These are phyloP conservation scores for Coboldia fuscipes DNA, from an alignment of 1,140 invertebrate species.

Conservation along the genomic window DNA sequence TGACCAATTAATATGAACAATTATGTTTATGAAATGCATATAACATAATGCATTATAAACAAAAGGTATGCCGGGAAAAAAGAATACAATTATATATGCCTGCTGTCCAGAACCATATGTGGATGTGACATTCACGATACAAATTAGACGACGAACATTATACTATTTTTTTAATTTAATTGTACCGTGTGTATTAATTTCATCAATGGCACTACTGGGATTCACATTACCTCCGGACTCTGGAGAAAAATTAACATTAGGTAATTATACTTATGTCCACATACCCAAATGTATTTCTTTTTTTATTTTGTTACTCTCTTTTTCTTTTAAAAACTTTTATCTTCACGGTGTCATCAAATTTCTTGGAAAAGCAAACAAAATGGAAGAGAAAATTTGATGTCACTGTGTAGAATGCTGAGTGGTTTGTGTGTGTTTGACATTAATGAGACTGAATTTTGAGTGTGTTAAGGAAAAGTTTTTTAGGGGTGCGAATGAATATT, in stretches of 20 bases:
- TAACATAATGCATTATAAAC: too few species aligned
- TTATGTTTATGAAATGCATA: too few species aligned
- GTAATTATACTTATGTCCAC: slow-evolving; percentile 29
- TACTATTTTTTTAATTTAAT: slow-evolving; percentile 99
- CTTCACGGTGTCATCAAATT: too few species aligned
- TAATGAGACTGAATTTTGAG: too few species aligned
- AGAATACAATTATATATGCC: slow-evolving; percentile 58
- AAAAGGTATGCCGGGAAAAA: slow-evolving; percentile 66
- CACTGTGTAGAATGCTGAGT: too few species aligned
- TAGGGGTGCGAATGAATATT: too few species aligned
- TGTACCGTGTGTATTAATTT: slow-evolving; percentile 94
- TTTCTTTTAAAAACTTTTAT: slow-evolving; percentile 6
- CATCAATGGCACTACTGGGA: slow-evolving; percentile 91
- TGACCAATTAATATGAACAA: too few species aligned
- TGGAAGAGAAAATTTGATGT: too few species aligned
- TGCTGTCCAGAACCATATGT: slow-evolving; percentile 87
- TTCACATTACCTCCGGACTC: slow-evolving; percentile 96
- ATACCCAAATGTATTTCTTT: not conserved
- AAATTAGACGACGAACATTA: slow-evolving; percentile 85
- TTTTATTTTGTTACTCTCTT: slow-evolving; percentile 4
- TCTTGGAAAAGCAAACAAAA: too few species aligned
- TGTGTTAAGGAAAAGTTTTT: too few species aligned
- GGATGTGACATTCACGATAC: slow-evolving; percentile 92
- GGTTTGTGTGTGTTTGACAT: too few species aligned
- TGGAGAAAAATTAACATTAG: slow-evolving; percentile 94